These are phyloP conservation scores for Augochlora pura DNA, from an alignment of 1,140 invertebrate genomes.

Conservation along the genomic window DNA sequence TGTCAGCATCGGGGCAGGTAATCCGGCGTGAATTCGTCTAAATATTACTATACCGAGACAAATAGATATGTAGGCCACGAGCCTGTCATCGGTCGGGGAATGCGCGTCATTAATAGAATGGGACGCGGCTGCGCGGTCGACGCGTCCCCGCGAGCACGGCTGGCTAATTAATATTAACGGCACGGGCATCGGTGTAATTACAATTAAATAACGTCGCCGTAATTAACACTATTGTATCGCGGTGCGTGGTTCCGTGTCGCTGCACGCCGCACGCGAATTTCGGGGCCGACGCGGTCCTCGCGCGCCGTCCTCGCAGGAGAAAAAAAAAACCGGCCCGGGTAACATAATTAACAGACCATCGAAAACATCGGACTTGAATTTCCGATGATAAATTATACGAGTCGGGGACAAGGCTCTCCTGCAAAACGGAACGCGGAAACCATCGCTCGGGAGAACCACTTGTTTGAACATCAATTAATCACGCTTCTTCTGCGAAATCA, in stretches of 20 bases:
- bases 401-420: no score
- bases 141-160: slow-evolving; percentile 29
- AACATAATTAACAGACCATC: no score
- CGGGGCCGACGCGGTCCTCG: no score
- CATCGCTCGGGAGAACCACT: no score
- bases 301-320: no score
- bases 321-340: no score
- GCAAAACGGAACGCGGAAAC: no score
- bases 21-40: slow-evolving; percentile 47
- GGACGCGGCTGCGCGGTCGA: slow-evolving; percentile 53
- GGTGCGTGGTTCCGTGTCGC: slow-evolving; percentile 51
- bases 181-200: slow-evolving; percentile 68
- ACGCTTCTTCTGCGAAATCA: no score
- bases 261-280: neutral
- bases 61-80: slow-evolving; percentile 54
- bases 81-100: slow-evolving; percentile 55
- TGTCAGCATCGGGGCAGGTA: no score
- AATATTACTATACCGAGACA: slow-evolving; percentile 58
- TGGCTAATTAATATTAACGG: slow-evolving; percentile 73
- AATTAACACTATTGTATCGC: slow-evolving; percentile 72
- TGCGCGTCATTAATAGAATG: slow-evolving; percentile 62
- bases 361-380: no score
- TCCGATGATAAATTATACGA: no score
- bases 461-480: no score
- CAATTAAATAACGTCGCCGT: slow-evolving; percentile 72